These are phyloP conservation scores for Muscina levida DNA, from an alignment of 2,888 invertebrate genomes.

Conservation along the genomic window DNA sequence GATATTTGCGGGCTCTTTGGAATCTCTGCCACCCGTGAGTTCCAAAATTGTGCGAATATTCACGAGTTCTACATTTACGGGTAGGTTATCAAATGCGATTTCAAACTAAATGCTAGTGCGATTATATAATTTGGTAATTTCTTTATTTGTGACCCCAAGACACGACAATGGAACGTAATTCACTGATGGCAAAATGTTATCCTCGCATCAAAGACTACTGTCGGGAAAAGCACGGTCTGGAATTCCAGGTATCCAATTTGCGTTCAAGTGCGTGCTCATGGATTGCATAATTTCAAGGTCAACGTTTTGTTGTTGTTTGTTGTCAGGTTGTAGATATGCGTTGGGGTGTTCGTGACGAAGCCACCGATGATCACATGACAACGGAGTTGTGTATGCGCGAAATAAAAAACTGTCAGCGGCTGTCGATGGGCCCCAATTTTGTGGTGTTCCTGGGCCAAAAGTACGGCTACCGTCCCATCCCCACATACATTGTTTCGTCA, in stretches of 20 bases:
- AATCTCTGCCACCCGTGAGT: slow-evolving; percentile 94
- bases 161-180: slow-evolving; percentile 98
- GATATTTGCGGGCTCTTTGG: slow-evolving; percentile 93
- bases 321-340: slow-evolving; percentile 97
- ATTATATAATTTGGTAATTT: slow-evolving; percentile 42
- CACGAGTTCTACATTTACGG: slow-evolving; percentile 98
- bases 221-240: slow-evolving; percentile 96
- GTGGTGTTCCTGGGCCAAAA: slow-evolving; percentile 98
- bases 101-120: not conserved
- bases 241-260: slow-evolving; percentile 90
- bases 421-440: slow-evolving; percentile 99
- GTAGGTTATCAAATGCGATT: slow-evolving; percentile 80
- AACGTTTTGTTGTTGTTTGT: not conserved
- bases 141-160: slow-evolving; percentile 82
- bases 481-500: slow-evolving; percentile 95
- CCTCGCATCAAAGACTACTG: slow-evolving; percentile 98
- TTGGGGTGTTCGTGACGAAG: slow-evolving; percentile 99
- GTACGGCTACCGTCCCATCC: slow-evolving; percentile 98
- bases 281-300: slow-evolving; percentile 20
- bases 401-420: slow-evolving; percentile 97
- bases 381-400: slow-evolving; percentile 99
- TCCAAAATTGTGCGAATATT: slow-evolving; percentile 99
- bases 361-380: slow-evolving; percentile 99
- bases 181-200: slow-evolving; percentile 98
- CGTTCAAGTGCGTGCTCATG: not conserved